phyloP scores from a whole-genome alignment of 1,140 invertebrate species.

The Rhysida immarginata region DNA sequence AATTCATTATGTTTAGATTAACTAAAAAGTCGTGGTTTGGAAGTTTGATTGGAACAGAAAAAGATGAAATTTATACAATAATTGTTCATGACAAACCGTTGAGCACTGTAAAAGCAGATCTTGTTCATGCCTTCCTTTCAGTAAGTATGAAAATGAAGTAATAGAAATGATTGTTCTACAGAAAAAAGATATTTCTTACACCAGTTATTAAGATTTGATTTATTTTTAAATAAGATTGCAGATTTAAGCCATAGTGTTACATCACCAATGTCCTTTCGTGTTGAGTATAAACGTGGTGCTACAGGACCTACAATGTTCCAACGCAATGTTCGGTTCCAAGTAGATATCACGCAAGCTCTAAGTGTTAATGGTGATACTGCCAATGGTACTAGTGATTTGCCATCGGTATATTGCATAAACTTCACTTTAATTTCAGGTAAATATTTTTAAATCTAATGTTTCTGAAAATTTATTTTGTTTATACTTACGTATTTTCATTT shows the following conservation, averaged over 20 bases:
- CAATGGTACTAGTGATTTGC: constrained; percentile 37
- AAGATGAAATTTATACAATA: constrained; percentile 93
- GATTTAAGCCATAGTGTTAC: constrained; percentile 95
- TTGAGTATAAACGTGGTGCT: constrained; percentile 88
- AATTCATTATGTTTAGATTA: too few species aligned
- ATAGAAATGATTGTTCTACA: too few species aligned
- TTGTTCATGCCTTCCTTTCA: constrained; percentile 96
- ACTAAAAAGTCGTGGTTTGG: constrained; percentile 97
- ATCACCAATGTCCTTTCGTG: constrained; percentile 94
- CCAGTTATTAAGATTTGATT: too few species aligned
- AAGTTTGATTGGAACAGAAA: constrained; percentile 85
- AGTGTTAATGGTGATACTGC: constrained; percentile 45
- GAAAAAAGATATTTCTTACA: too few species aligned
- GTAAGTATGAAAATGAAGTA: constrained; percentile 47
- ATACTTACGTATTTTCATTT: too few species aligned
- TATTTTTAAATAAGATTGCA: constrained; percentile 87
- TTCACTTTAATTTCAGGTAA: constrained; percentile 89
- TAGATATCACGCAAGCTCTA: constrained; percentile 38
- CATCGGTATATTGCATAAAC: constrained; percentile 81
- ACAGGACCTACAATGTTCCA: constrained; percentile 91
- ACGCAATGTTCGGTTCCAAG: constrained; percentile 87
- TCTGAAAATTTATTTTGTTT: constrained; percentile 12
- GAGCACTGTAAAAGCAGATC: constrained; percentile 90
- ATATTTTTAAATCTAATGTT: constrained; percentile 12
- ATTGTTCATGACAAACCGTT: constrained; percentile 88